Evolutionary conservation across 2,888 invertebrate genomes (phyloP).

Genomic region (Fragum sueziense): DNA sequence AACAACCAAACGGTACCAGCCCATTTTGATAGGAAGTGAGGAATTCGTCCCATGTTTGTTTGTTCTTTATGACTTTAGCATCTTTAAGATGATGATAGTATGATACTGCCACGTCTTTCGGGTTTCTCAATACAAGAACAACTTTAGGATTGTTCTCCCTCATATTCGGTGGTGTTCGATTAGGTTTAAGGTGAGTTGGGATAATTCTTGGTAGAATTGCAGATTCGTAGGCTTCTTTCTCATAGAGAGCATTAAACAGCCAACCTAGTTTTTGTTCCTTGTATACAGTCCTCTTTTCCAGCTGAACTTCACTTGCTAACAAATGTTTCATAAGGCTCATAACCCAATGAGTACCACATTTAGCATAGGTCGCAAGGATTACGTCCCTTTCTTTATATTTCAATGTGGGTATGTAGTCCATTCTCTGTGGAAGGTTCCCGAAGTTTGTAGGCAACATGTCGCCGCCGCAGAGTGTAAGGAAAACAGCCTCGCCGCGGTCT

Average conservation of each 20-base stretch:
- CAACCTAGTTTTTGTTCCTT: neutral
- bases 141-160: neutral
- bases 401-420: neutral
- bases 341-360: conserved; percentile 1
- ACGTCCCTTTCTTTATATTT: neutral
- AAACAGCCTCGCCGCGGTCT: neutral
- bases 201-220: neutral
- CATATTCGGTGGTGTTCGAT: neutral
- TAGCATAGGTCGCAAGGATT: neutral
- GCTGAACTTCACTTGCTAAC: neutral
- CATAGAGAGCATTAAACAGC: conserved; percentile 4
- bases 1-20: conserved; percentile 1
- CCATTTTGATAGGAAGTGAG: neutral
- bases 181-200: neutral
- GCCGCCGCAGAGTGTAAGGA: neutral
- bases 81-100: conserved; percentile 1
- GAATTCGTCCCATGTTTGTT: neutral
- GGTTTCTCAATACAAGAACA: neutral
- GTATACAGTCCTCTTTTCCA: neutral
- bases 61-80: neutral
- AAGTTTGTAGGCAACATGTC: conserved; percentile 4
- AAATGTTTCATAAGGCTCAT: neutral
- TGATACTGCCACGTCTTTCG: neutral
- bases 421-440: neutral
- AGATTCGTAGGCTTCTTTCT: neutral